Evolutionary conservation across 2,113 vertebrate genomes (phyloP).

Genomic region (Motacilla tschutschensis): DNA sequence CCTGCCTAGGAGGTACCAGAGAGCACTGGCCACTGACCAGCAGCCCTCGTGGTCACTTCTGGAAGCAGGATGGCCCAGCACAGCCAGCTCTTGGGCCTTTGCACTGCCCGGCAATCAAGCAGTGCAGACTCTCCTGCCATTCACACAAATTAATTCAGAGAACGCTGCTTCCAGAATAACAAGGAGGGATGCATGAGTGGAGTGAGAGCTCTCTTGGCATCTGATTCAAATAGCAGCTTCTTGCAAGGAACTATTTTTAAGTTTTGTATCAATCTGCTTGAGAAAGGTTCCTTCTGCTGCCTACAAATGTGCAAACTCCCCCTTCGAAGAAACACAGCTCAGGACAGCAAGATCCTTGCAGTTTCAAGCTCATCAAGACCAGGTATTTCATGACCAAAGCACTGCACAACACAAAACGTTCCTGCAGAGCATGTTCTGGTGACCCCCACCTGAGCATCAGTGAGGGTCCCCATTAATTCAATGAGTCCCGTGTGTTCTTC

Average conservation of each 20-base stretch:
- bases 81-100: not conserved
- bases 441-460: not conserved
- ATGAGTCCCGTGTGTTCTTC: not conserved
- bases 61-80: not conserved
- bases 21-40: not conserved
- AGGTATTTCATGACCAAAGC: not conserved
- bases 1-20: not conserved
- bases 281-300: constrained; percentile 49
- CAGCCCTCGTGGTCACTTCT: fast-evolving
- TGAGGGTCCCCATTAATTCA: not conserved
- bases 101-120: not conserved
- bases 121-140: not conserved
- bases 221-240: not conserved
- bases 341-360: not conserved
- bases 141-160: constrained; percentile 4
- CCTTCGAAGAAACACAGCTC: not conserved
- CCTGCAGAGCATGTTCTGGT: not conserved
- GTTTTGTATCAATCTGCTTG: constrained; percentile 22
- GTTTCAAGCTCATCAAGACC: not conserved
- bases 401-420: fast-evolving
- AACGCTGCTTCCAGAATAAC: not conserved
- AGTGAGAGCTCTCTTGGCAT: constrained; percentile 23
- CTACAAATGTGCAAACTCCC: not conserved
- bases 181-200: not conserved
- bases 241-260: constrained; percentile 49